Evolutionary conservation across 2,888 invertebrate genomes (phyloP).

Genomic region (Neoaliturus tenellus): DNA sequence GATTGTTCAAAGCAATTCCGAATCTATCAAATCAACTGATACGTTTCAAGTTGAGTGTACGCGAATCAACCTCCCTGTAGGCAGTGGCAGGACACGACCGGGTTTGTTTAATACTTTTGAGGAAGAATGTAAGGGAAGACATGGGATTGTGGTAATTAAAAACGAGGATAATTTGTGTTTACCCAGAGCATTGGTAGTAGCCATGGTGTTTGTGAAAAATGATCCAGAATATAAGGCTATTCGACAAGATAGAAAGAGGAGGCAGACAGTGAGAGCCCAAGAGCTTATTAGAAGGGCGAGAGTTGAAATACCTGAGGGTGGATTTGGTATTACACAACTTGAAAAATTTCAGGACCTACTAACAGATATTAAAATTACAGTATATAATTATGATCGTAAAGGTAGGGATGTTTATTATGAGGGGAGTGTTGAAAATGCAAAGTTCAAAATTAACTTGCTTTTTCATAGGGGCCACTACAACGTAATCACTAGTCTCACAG

Average conservation of each 20-base stretch:
- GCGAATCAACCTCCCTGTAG: conserved; percentile 48
- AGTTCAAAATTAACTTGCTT: conserved; percentile 62
- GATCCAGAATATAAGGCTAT: conserved; percentile 9
- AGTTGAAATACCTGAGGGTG: not conserved
- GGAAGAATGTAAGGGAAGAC: not conserved
- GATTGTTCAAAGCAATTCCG: conserved; percentile 30
- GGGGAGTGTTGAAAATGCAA: not conserved
- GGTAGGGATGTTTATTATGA: conserved; percentile 30
- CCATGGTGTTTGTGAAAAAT: conserved; percentile 56
- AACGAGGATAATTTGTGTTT: conserved; percentile 61
- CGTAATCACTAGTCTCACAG: conserved; percentile 65
- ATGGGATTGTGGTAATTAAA: conserved; percentile 58
- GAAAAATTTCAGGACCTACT: conserved; percentile 36
- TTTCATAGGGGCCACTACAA: conserved; percentile 63
- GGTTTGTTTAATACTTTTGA: conserved; percentile 51
- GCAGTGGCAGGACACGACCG: conserved; percentile 20
- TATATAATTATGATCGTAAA: conserved; percentile 16
- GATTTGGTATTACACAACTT: conserved; percentile 1
- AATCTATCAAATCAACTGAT: not conserved
- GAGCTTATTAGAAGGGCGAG: conserved; percentile 4
- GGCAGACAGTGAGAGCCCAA: not conserved
- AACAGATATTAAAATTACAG: not conserved
- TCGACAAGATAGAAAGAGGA: not conserved
- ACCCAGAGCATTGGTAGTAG: conserved; percentile 58
- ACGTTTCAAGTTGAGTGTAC: conserved; percentile 54